Conservation (phyloP, 1,140 invertebrate species). For the Phocides pigmalion region DNA sequence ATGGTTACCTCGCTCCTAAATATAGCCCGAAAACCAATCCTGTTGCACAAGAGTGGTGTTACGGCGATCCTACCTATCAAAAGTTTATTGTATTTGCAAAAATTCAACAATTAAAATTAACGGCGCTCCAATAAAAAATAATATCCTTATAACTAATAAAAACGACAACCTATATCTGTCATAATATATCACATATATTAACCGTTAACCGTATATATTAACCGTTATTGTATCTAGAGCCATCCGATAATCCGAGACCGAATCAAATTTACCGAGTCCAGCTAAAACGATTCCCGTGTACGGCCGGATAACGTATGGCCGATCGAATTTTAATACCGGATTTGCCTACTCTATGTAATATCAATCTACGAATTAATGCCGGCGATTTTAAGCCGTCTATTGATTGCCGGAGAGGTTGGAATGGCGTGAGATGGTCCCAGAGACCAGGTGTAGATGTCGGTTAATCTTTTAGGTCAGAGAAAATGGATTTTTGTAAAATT, state of each 20-base stretch:
- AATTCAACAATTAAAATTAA: too few species aligned
- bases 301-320: conserved; percentile 50
- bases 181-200: conserved; percentile 20
- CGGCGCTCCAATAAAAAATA: too few species aligned
- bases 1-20: too few species aligned
- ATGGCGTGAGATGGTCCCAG: conserved; percentile 8
- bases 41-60: too few species aligned
- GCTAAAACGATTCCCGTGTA: conserved; percentile 60
- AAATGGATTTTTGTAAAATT: not conserved
- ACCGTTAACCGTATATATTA: conserved; percentile 19
- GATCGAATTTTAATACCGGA: conserved; percentile 59
- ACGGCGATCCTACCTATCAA: too few species aligned
- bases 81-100: too few species aligned
- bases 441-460: not conserved
- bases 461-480: not conserved
- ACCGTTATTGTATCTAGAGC: conserved; percentile 25
- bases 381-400: conserved; percentile 39
- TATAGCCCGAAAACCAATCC: too few species aligned
- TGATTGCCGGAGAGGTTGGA: conserved; percentile 13
- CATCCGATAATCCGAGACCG: conserved; percentile 28
- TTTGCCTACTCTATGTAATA: conserved; percentile 51
- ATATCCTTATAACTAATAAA: not conserved
- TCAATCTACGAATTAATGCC: conserved; percentile 37
- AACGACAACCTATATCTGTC: not conserved
- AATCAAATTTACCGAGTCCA: conserved; percentile 37